These are phyloP conservation scores for Nasonovia ribisnigri DNA, from an alignment of 2,888 invertebrate species.

Conservation along the genomic window DNA sequence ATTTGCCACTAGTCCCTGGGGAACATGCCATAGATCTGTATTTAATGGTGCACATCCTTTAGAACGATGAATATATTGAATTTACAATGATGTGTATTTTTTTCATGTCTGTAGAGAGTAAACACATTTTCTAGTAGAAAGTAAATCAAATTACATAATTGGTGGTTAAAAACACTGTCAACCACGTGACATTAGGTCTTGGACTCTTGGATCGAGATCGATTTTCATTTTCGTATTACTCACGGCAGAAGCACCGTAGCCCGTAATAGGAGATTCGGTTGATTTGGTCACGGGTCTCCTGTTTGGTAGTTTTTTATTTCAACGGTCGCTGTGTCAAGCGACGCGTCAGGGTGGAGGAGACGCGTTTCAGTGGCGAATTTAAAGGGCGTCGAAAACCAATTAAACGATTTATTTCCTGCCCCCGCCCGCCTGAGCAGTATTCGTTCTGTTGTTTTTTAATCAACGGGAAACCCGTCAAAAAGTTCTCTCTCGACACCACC, in stretches of 20 bases:
- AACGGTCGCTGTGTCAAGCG: no score
- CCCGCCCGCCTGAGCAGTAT: neutral
- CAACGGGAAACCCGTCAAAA: slow-evolving; percentile 54
- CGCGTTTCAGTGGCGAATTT: slow-evolving; percentile 19
- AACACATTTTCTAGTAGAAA: no score
- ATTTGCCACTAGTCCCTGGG: neutral
- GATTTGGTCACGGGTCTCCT: neutral
- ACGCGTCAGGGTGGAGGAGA: neutral
- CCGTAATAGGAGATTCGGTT: neutral
- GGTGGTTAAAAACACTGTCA: no score
- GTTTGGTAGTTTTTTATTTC: neutral
- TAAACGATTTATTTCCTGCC: slow-evolving; percentile 54
- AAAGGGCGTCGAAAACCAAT: slow-evolving; percentile 56
- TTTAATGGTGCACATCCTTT: neutral
- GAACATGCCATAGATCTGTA: neutral
- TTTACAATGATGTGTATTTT: no score
- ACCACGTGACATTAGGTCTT: neutral
- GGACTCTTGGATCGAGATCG: neutral
- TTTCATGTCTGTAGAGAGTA: no score
- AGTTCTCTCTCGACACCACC: neutral
- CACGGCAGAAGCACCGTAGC: neutral
- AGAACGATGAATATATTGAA: neutral
- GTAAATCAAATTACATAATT: no score
- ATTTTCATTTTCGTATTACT: neutral
- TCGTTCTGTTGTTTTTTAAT: slow-evolving; percentile 54